Evolutionary conservation across 2,113 vertebrate species (phyloP).

Genomic region (Eulemur macaco): DNA sequence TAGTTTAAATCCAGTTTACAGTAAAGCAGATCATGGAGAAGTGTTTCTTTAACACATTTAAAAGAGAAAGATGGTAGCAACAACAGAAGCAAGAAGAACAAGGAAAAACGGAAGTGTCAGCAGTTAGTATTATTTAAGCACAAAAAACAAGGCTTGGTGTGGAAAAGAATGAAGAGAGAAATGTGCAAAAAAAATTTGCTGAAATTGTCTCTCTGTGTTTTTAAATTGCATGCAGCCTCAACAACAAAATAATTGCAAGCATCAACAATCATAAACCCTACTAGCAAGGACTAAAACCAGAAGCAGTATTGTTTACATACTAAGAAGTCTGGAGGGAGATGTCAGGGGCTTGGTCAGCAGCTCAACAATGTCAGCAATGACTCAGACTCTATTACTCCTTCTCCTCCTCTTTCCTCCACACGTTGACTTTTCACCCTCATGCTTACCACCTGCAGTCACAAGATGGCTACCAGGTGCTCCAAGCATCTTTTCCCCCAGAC

Average conservation of each 20-base stretch:
- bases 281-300: neutral
- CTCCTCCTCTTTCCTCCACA: neutral
- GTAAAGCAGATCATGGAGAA: neutral
- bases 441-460: neutral
- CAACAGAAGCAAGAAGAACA: neutral
- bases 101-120: neutral
- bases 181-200: neutral
- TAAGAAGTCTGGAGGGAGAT: neutral
- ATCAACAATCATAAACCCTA: neutral
- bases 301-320: neutral
- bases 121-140: neutral
- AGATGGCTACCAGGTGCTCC: neutral
- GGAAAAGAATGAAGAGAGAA: neutral
- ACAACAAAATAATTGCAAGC: neutral
- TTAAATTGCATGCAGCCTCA: neutral
- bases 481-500: neutral
- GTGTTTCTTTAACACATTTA: neutral
- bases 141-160: neutral
- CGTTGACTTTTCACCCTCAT: neutral
- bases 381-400: neutral
- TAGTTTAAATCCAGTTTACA: neutral
- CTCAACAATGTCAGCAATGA: neutral
- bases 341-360: neutral
- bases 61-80: neutral
- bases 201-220: neutral